These are phyloP conservation scores for Arenaria interpres DNA, from an alignment of 2,113 vertebrate genomes.

Conservation along the genomic window DNA sequence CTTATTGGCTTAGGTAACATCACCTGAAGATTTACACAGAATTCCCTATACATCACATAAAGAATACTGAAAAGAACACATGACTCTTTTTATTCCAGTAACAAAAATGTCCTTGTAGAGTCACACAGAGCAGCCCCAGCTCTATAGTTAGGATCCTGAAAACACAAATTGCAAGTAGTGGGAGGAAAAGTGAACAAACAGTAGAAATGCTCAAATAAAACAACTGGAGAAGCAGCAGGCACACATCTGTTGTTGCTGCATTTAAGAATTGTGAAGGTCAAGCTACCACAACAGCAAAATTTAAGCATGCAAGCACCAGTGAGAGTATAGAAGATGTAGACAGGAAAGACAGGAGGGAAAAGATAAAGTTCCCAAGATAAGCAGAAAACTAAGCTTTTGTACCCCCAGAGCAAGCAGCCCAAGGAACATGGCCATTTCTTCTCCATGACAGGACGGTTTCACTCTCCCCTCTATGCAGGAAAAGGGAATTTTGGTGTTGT, in stretches of 20 bases:
- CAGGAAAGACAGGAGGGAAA: background rate
- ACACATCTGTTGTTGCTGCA: background rate
- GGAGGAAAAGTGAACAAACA: background rate
- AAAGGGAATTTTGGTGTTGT: background rate
- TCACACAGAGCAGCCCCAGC: background rate
- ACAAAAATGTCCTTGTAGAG: background rate
- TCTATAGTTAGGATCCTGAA: background rate
- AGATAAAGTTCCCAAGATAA: background rate
- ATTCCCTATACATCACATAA: background rate
- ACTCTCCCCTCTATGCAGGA: fast-evolving
- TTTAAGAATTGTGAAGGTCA: background rate
- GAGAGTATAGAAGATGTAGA: background rate
- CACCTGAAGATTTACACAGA: background rate
- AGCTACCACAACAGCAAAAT: background rate
- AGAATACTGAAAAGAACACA: background rate
- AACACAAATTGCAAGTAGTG: background rate
- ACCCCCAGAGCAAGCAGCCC: background rate
- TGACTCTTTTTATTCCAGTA: background rate
- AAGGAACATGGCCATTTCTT: background rate
- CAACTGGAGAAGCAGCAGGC: background rate
- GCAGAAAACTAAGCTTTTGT: background rate
- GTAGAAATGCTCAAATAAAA: background rate
- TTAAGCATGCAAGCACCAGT: background rate
- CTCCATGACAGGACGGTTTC: too few species aligned
- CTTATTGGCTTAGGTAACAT: background rate